A percentile compares a stretch with the other conserved stretches of the same genome.
Evolutionary conservation across 2,797 vertebrate genomes (phyloP).

Genomic region (Ciconia nigra): DNA sequence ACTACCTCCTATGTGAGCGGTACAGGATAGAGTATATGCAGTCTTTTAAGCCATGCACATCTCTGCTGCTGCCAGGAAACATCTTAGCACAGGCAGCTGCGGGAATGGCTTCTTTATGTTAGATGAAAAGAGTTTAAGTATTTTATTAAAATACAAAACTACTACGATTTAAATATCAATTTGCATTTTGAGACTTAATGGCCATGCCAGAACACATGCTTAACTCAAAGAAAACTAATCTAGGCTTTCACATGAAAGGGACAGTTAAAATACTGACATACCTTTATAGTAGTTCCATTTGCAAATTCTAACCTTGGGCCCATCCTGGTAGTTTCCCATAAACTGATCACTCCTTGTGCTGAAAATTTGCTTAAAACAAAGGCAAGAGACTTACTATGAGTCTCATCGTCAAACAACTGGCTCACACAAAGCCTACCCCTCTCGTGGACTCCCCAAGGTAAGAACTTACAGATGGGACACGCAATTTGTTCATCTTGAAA

Average conservation of each 20-base stretch:
- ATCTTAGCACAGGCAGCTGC: not conserved
- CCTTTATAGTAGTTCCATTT: slow-evolving; percentile 62
- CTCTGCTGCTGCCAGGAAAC: slow-evolving; percentile 5
- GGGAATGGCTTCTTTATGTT: not conserved
- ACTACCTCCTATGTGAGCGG: not conserved
- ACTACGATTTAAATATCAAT: not conserved
- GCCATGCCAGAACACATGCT: slow-evolving; percentile 51
- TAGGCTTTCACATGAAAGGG: slow-evolving; percentile 50
- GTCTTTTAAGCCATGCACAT: not conserved
- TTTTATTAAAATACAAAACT: slow-evolving; percentile 1
- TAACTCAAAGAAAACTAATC: slow-evolving; percentile 7
- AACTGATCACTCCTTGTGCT: slow-evolving; percentile 76
- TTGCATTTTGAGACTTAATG: not conserved
- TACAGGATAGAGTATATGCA: not conserved
- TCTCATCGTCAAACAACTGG: slow-evolving; percentile 53
- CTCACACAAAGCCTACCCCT: slow-evolving; percentile 52
- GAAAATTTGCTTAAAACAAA: slow-evolving; percentile 75
- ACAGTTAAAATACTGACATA: slow-evolving; percentile 63
- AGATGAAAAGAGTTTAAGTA: not conserved
- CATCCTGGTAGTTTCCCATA: slow-evolving; percentile 75
- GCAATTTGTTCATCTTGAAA: slow-evolving; percentile 24
- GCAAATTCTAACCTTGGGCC: slow-evolving; percentile 78
- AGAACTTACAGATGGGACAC: slow-evolving; percentile 50
- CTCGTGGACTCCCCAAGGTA: slow-evolving; percentile 49
- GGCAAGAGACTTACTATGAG: slow-evolving; percentile 68